Evolutionary conservation across 2,797 vertebrate genomes (phyloP), one percentile per base, ranked within the genome.

Genomic region (Gambelia wislizenii): DNA sequence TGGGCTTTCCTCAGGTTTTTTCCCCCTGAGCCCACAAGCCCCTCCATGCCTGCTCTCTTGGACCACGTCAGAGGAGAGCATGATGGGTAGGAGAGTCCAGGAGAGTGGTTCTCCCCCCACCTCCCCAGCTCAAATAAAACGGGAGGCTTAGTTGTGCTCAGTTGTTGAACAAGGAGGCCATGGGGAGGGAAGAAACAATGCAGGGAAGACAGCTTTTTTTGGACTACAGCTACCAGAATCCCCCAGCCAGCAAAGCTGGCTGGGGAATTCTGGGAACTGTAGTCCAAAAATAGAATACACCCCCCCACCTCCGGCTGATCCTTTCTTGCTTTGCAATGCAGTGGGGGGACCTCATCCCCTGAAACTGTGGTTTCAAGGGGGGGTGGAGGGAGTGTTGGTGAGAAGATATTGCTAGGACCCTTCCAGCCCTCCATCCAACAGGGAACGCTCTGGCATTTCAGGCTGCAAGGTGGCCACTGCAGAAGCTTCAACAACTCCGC

Each of bases 81-180:
- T 56, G 39, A 52, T 59, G 86, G 27, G 52, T 36, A 14, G 5
- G 0, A 5, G 18, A 18, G 33, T 39, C 59, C 0, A 1, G 52
- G 10, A 1, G 14, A 18, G 25, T 2, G 8, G 49, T 6, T 44
- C 12, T 25, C 14, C 25, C 5, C 27, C 2, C 39, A 2, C 39
- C 39, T 2, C 39, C 36, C n/a, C 69, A n/a, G n/a, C n/a, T n/a
- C n/a, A 14, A n/a, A 13, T 16, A n/a, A 61, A 33, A 22, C 6
- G 42, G 2, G 39, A 70, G 33, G 69, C 33, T 33, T 0, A 70
- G 3, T 22, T 3, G 36, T 4, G 25, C 61, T 27, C 16, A 8
- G 13, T 0, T 12, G 4, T 3, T 22, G 39, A 30, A 27, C 44
- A 14, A 33, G 20, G 1, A 9, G 8, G 36, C 36, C 2, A 0